phyloP scores from a whole-genome alignment of 37 sponge, comb jelly and placozoan genomes.

The Haliclona indistincta region DNA sequence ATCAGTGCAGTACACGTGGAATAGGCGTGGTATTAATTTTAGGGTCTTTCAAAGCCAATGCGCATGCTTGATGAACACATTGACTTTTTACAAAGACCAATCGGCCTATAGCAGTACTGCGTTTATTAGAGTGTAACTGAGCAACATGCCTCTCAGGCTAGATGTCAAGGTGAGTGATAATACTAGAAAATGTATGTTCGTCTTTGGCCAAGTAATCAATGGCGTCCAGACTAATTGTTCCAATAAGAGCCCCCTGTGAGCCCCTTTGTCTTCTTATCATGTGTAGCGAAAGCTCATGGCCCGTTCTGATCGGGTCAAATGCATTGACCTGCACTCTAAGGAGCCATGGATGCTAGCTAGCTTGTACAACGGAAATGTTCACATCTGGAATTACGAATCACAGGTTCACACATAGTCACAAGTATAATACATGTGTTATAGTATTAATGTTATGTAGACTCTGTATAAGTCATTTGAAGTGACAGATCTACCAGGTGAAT shows the following conservation, averaged over 20 bases:
- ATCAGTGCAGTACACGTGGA: too few species aligned
- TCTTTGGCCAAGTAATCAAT: too few species aligned
- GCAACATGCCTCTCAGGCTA: conserved; percentile 80
- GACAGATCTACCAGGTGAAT: conserved; percentile 79
- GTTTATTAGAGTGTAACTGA: not conserved
- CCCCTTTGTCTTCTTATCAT: not conserved
- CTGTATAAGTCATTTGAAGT: conserved; percentile 92
- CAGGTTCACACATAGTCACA: too few species aligned
- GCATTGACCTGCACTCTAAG: conserved; percentile 91
- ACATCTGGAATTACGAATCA: conserved; percentile 97
- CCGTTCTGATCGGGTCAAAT: conserved; percentile 97
- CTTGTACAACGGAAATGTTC: conserved; percentile 96
- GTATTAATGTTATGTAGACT: conserved; percentile 27
- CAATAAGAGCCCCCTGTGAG: too few species aligned
- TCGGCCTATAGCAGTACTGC: not conserved
- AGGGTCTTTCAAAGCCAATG: too few species aligned
- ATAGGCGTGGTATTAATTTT: too few species aligned
- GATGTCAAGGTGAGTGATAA: conserved; percentile 71
- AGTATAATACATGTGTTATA: not conserved
- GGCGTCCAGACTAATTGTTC: too few species aligned
- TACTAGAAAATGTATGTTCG: not conserved
- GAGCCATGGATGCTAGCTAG: conserved; percentile 98
- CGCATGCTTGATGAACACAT: too few species aligned
- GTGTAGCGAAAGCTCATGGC: conserved; percentile 86
- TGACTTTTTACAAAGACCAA: too few species aligned